A percentile compares a stretch with the other conserved stretches of the same genome.
These are phyloP conservation scores for Endomychus coccineus DNA, from an alignment of 2,888 invertebrate species.

Conservation along the genomic window DNA sequence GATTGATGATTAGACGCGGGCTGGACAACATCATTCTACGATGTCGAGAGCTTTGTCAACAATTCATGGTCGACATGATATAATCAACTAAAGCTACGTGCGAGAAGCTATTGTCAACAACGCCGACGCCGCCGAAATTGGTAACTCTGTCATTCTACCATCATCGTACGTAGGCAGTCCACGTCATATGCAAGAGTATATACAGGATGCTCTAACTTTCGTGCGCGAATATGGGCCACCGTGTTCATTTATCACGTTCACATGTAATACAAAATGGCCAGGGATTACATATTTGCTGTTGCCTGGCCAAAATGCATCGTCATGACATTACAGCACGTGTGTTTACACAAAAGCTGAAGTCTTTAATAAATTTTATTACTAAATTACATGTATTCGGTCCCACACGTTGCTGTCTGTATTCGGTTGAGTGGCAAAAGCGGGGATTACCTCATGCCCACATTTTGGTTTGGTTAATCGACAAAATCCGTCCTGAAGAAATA, in stretches of 20 bases:
- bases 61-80: slow-evolving; percentile 34
- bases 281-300: slow-evolving; percentile 23
- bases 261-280: slow-evolving; percentile 28
- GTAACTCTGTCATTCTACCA: too few relatives aligned
- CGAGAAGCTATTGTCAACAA: too few relatives aligned
- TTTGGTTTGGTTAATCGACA: slow-evolving; percentile 28
- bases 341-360: slow-evolving; percentile 20
- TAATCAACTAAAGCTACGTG: slow-evolving; percentile 30
- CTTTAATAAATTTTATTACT: slow-evolving; percentile 15
- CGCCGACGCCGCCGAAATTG: too few relatives aligned
- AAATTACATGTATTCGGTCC: slow-evolving; percentile 15
- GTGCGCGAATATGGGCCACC: slow-evolving; percentile 33
- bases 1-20: slow-evolving; percentile 23
- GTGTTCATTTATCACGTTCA: slow-evolving; percentile 32
- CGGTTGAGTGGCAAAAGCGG: slow-evolving; percentile 14
- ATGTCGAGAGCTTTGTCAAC: slow-evolving; percentile 29
- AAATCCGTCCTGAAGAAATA: slow-evolving; percentile 30
- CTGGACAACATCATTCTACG: slow-evolving; percentile 22
- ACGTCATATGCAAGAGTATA: slow-evolving; percentile 30
- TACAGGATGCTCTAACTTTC: slow-evolving; percentile 34
- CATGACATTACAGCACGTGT: slow-evolving; percentile 22
- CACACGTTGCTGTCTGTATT: slow-evolving; percentile 25
- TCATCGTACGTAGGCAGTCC: slow-evolving; percentile 26
- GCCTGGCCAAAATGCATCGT: slow-evolving; percentile 14
- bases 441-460: slow-evolving; percentile 15